Evolutionary conservation across 2,797 vertebrate genomes (phyloP), one percentile per base, ranked within the genome.

Genomic region (Anas capensis): DNA sequence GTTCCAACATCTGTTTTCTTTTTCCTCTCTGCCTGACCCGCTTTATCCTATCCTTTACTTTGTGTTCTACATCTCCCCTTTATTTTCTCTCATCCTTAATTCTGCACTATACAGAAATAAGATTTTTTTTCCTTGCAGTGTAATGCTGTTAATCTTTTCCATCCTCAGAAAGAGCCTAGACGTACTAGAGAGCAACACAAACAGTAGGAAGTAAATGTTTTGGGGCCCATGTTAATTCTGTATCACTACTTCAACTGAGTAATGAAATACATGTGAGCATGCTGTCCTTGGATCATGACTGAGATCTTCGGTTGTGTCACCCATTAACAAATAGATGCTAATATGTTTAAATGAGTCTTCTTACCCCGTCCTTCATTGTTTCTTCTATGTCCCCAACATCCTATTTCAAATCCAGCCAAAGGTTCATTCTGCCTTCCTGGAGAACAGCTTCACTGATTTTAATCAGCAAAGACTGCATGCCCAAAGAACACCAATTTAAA

Each of bases 1-100:
- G 42, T 72, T 92, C 56, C 76, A 97, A 88, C 86, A 93, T 93
- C 93, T 79, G 85, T 96, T 96, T 96, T 85, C 76, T 61, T 90
- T 82, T 93, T 83, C 66, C 61, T 71, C 64, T 81, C 91, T 77
- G 66, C 44, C 29, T 51, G 92, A 86, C 15, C 20, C 65, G 36
- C 27, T 86, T 70, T 14, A 70, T 83, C 29, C 36, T 91, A 80
- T 81, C 48, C 69, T 81, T 56, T 76, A 70, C 36, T 82, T 77
- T 33, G n/a, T 72, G 27, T 56, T 82, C 56, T 62, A 60, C 2
- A 2, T 34, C 34, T 81, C 36, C 27, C 6, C 26, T 65, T 8
- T 61, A 13, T 49, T 88, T 68, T 86, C 58, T 57, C 53, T 88
- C 33, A 53, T 87, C 62, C 42, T 83, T 62, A 82, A 69, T 73